A percentile compares a stretch with the other conserved stretches of the same genome.
phyloP scores from a whole-genome alignment of 2,888 invertebrate genomes.

The Ophion slaviceki region DNA sequence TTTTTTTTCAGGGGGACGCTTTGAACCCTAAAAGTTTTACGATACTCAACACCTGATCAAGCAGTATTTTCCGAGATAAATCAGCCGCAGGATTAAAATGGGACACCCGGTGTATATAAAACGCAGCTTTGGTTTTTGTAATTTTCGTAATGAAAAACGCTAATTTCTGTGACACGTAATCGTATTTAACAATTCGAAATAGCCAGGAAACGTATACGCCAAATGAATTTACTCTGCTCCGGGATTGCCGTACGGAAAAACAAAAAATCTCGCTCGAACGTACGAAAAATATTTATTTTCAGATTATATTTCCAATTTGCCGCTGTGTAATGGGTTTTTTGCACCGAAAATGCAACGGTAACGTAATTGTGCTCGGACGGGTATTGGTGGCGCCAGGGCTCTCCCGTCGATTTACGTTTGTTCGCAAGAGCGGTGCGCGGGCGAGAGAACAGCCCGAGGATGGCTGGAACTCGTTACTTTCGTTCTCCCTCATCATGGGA shows the following conservation, averaged over 20 bases:
- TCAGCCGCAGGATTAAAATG: too few relatives aligned
- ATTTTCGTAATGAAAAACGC: too few relatives aligned
- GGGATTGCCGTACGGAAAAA: not conserved
- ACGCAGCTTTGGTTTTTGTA: too few relatives aligned
- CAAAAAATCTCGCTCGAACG: not conserved
- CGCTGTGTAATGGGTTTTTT: not conserved
- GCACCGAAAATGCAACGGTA: not conserved
- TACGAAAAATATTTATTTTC: not conserved
- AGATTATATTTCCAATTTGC: not conserved
- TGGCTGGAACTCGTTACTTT: slow-evolving; percentile 51
- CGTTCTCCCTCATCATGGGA: not conserved
- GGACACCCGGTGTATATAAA: too few relatives aligned
- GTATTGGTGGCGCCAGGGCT: not conserved
- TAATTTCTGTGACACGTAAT: too few relatives aligned
- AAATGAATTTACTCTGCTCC: not conserved
- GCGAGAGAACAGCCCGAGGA: slow-evolving; percentile 30
- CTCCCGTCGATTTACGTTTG: slow-evolving; percentile 54
- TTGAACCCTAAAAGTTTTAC: too few relatives aligned
- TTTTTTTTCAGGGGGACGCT: too few relatives aligned
- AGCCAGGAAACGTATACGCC: not conserved
- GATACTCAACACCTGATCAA: too few relatives aligned
- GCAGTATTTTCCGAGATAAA: too few relatives aligned
- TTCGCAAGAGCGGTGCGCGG: slow-evolving; percentile 31
- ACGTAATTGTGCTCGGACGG: not conserved
- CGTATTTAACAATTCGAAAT: too few relatives aligned